A percentile compares a stretch with the other conserved stretches of the same genome.
Conservation (phyloP, 2,797 vertebrate genomes). For the Mionectes olivaceus region DNA sequence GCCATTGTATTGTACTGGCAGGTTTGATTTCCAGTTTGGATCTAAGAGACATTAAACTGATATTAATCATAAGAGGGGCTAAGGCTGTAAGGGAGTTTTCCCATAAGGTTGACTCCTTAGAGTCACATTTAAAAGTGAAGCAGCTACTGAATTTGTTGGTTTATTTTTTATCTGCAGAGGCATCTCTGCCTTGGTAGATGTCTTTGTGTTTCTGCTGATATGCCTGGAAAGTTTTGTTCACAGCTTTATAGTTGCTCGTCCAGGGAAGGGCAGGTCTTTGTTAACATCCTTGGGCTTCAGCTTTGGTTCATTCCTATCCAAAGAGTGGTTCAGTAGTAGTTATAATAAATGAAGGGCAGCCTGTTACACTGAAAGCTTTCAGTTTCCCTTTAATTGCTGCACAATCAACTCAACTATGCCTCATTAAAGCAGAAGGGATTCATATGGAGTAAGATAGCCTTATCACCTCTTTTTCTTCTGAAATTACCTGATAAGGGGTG, state of each 20-base stretch:
- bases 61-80: neutral
- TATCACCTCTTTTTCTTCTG: neutral
- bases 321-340: neutral
- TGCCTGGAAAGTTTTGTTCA: neutral
- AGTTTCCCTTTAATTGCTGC: neutral
- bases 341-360: neutral
- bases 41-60: neutral
- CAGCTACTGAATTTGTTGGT: neutral
- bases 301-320: constrained; percentile 2
- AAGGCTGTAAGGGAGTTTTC: neutral
- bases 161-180: neutral
- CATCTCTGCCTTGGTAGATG: neutral
- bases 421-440: neutral
- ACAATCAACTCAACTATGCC: neutral
- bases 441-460: neutral
- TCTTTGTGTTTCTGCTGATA: neutral
- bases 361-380: neutral
- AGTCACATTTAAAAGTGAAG: neutral
- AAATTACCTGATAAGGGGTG: neutral
- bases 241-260: neutral
- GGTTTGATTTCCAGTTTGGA: neutral
- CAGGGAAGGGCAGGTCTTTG: neutral
- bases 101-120: neutral
- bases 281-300: constrained; percentile 6
- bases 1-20: neutral